Conservation (phyloP, 2,113 vertebrate genomes). For the Neogobius melanostomus region DNA sequence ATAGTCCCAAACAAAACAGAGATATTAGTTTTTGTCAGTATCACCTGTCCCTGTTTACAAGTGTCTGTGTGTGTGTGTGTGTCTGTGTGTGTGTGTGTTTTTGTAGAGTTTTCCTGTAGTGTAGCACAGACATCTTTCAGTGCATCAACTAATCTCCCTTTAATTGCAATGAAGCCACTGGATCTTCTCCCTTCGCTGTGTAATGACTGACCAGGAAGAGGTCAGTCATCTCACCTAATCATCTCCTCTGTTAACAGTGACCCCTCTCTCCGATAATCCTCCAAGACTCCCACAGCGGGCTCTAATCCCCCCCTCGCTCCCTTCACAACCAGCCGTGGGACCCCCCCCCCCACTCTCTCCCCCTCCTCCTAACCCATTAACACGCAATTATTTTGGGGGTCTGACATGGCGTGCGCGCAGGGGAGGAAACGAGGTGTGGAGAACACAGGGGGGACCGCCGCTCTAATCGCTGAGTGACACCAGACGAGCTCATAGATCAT, state of each 20-base stretch:
- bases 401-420: conserved; percentile 43
- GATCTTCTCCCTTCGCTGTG: conserved; percentile 15
- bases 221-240: conserved; percentile 60
- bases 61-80: neutral
- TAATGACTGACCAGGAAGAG: conserved; percentile 31
- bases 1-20: too few relatives aligned
- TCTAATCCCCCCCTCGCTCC: conserved; percentile 36
- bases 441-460: conserved; percentile 62
- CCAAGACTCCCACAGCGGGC: conserved; percentile 26
- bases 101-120: neutral
- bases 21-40: too few relatives aligned
- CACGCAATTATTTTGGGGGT: conserved; percentile 72
- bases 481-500: conserved; percentile 75
- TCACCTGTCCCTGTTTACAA: neutral
- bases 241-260: conserved; percentile 64
- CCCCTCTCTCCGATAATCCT: conserved; percentile 61
- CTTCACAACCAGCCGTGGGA: neutral
- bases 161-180: conserved; percentile 2
- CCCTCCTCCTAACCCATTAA: conserved; percentile 67
- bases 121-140: neutral
- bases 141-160: neutral
- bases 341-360: conserved; percentile 42
- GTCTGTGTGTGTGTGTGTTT: neutral
- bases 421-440: conserved; percentile 76
- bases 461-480: conserved; percentile 76